Percentiles rank a stretch among this genome's conserved stretches.
Conservation (phyloP, 2,113 vertebrate genomes). For the Vombatus ursinus region DNA sequence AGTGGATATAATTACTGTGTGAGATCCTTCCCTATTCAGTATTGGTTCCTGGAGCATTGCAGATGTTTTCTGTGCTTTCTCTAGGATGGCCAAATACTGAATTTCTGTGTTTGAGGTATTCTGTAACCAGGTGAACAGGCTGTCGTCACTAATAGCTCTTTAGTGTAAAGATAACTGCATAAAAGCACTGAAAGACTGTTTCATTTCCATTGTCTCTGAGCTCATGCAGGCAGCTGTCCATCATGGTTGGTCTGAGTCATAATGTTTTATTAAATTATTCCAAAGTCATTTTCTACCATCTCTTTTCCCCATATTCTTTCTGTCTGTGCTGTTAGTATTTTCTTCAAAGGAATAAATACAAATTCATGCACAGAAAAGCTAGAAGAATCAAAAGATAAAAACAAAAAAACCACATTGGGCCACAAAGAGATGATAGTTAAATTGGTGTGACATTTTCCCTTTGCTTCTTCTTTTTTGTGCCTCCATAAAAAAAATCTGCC, state of each 20-base stretch:
- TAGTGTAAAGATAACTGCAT: slow-evolving; percentile 21
- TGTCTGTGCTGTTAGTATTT: slow-evolving; percentile 41
- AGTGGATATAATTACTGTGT: neutral
- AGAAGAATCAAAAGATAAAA: slow-evolving; percentile 35
- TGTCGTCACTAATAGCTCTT: slow-evolving; percentile 18
- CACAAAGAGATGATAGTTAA: neutral
- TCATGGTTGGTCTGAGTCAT: neutral
- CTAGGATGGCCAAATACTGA: neutral
- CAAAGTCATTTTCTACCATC: slow-evolving; percentile 29
- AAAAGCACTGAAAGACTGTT: slow-evolving; percentile 26
- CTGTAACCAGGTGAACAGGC: neutral
- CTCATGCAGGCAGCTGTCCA: neutral
- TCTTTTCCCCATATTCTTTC: slow-evolving; percentile 25
- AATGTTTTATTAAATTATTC: slow-evolving; percentile 45
- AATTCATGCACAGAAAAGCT: slow-evolving; percentile 19
- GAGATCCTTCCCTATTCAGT: neutral
- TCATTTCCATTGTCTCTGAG: slow-evolving; percentile 26
- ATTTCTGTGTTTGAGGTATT: slow-evolving; percentile 16
- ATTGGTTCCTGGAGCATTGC: slow-evolving; percentile 1
- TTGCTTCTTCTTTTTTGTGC: slow-evolving; percentile 25
- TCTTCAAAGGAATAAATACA: slow-evolving; percentile 40
- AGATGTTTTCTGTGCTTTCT: slow-evolving; percentile 37
- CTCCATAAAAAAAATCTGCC: slow-evolving; percentile 36
- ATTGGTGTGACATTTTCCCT: neutral
- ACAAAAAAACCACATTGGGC: slow-evolving; percentile 6